Base-by-base conservation (phyloP, 2,113 vertebrate species). In the Menidia beryllina region DNA sequence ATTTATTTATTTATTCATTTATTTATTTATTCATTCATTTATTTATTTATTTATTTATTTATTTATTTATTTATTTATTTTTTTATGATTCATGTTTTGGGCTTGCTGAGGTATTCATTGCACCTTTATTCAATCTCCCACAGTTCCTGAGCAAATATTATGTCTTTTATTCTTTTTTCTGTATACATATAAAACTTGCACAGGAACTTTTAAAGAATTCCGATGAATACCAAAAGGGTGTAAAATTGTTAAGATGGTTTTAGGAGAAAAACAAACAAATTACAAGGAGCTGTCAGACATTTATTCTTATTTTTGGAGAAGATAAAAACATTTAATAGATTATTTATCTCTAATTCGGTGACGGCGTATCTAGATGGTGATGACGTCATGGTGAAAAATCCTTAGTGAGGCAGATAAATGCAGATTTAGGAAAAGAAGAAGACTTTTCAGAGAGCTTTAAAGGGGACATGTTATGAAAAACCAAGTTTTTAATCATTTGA, bases 91-190 rank as follows among this genome's bases (percentile, higher is more conserved):
- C 51, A 81, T 88, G 43, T 67, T 73, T 86, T 52, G 76, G 56
- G 53, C 79, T 75, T 53, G 61, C 69, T 77, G 72, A 74, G 69
- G 68, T 90, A 91, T 90, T 67, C 24, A 78, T 73, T 71, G 61
- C 60, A 70, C 74, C 72, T 87, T 89, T 83, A 89, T 89, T 87
- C 55, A 86, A 68, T 82, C 81, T 88, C 66, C 55, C 64, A 72
- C 55, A 66, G 69, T 90, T 91, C 92, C 89, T 89, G 90, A 91
- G 91, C 89, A 88, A 91, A 89, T 89, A 83, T 85, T n/a, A 74
- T 53, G 41, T 72, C 65, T 81, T 86, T 85, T 82, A 75, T 90
- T 88, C 67, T n/a, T 81, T 81, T 83, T 77, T 88, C 83, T 5
- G 59, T 76, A 75, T 83, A 89, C 84, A 86, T 71, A 89, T 69